Percentiles rank a stretch among this genome's conserved stretches.
These are phyloP conservation scores for Philereme vetulata DNA, from an alignment of 2,888 invertebrate genomes.

Conservation along the genomic window DNA sequence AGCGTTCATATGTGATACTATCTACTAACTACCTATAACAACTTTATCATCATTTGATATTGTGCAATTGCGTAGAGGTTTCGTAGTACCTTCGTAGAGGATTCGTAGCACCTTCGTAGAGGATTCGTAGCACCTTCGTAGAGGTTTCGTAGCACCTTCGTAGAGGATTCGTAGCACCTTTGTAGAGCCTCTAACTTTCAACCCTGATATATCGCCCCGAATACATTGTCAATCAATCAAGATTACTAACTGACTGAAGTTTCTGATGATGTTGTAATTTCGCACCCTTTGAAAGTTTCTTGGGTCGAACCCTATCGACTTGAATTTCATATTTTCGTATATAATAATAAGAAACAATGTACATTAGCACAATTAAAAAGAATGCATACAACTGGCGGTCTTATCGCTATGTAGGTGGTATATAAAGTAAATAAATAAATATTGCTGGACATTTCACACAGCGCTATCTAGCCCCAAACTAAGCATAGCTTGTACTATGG, in stretches of 20 bases:
- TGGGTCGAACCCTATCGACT: not conserved
- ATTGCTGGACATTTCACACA: too few relatives aligned
- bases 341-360: too few relatives aligned
- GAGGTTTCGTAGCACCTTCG: not conserved
- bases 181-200: slow-evolving; percentile 7
- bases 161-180: slow-evolving; percentile 1
- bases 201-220: not conserved
- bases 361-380: too few relatives aligned
- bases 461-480: too few relatives aligned
- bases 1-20: too few relatives aligned
- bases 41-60: too few relatives aligned
- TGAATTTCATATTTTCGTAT: not conserved
- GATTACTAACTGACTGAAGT: slow-evolving; percentile 25
- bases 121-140: not conserved
- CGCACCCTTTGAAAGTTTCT: slow-evolving; percentile 6
- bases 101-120: not conserved
- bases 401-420: too few relatives aligned
- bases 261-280: slow-evolving; percentile 10
- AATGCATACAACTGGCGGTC: too few relatives aligned
- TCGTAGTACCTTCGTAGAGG: not conserved
- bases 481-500: too few relatives aligned
- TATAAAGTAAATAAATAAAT: too few relatives aligned
- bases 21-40: too few relatives aligned
- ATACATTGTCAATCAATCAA: slow-evolving; percentile 32
- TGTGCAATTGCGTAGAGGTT: not conserved